Base-by-base conservation (phyloP, 2,797 vertebrate species). In the Peromyscus aztecus region DNA sequence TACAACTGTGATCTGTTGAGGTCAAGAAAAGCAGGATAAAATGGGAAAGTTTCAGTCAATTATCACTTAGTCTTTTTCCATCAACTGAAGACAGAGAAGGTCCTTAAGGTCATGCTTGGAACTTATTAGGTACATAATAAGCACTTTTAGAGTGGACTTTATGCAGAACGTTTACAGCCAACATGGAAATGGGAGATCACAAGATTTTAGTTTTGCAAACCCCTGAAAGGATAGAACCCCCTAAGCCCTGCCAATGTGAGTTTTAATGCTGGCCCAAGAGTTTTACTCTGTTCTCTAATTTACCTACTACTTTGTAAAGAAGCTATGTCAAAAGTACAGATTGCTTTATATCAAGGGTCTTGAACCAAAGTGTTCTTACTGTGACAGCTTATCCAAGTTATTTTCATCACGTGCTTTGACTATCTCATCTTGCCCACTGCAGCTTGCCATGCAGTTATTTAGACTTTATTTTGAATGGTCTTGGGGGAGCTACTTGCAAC, bases 11-110 rank as follows among this genome's bases (percentile, higher is more conserved):
- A 94, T 63, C 16, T 4, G 6, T 67, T 40, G 73, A 91, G 94
- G 93, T 94, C 90, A 93, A 93, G 80, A 55, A 71, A 59, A 34
- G 84, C 9, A 37, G 86, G 55, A 94, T 92, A 96, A 94, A 92
- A 95, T 7, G 16, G 59, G 91, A 94, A 52, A 80, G 31, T 91
- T 6, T 77, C 6, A 57, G 19, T 90, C 83, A 95, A 80, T 94
- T 78, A 82, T 84, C 71, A 40, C 31, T 31, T 46, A 43, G 24
- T 73, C 37, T 12, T 94, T 24, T 94, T 67, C 34, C 63, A 94
- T 29, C n/a, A 84, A 67, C 57, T 24, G 2, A 95, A 96, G 90
- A 29, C 65, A 90, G 67, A 87, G 31, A 40, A 82, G 24, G 10
- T 49, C 80, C 27, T 31, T 37, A 93, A 90, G 52, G 75, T 46